phyloP scores from a whole-genome alignment of 2,113 vertebrate genomes.

The Rutilus rutilus region DNA sequence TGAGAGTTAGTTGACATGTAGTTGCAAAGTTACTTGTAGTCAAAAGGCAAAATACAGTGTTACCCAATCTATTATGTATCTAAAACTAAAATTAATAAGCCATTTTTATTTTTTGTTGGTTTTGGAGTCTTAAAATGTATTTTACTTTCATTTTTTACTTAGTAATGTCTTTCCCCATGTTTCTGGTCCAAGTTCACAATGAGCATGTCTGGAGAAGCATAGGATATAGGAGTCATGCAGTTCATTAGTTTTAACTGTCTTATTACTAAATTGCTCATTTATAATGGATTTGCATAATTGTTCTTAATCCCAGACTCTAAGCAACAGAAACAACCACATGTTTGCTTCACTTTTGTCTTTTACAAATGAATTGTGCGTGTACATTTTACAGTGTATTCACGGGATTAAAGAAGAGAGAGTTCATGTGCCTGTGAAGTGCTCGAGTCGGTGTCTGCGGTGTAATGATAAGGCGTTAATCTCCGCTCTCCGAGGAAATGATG shows the following conservation, averaged over 20 bases:
- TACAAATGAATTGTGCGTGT: background rate
- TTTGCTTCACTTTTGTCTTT: background rate
- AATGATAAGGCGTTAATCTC: conserved; percentile 19
- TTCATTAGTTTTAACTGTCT: background rate
- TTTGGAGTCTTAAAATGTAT: too few relatives aligned
- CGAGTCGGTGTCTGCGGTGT: background rate
- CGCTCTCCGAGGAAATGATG: background rate
- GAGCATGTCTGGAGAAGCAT: background rate
- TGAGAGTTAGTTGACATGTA: too few relatives aligned
- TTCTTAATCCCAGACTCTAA: background rate
- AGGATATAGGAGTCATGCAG: background rate
- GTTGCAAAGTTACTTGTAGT: too few relatives aligned
- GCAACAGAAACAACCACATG: background rate
- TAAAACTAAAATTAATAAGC: too few relatives aligned
- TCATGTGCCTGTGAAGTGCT: background rate
- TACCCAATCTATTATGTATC: too few relatives aligned
- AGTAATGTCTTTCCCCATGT: background rate
- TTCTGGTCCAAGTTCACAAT: background rate
- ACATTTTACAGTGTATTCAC: background rate
- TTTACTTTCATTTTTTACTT: too few relatives aligned
- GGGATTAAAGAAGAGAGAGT: background rate
- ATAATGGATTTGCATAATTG: background rate
- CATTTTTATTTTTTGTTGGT: too few relatives aligned
- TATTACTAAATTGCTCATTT: background rate
- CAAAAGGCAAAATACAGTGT: too few relatives aligned